Percentiles rank a stretch among this genome's conserved stretches.
Conservation (phyloP, 2,113 vertebrate genomes). For the Microcebus ravelobensis region DNA sequence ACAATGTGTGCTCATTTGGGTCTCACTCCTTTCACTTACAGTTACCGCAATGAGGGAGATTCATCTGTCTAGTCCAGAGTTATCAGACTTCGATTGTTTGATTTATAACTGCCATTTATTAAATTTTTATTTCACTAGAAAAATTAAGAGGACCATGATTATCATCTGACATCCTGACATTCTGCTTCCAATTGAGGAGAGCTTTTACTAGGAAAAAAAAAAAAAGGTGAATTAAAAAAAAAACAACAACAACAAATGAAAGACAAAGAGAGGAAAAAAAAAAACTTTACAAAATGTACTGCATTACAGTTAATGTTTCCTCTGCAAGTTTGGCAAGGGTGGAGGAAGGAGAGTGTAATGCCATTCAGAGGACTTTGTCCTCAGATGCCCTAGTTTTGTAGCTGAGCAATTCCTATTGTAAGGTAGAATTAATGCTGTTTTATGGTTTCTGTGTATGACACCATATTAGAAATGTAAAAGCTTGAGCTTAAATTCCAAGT, state of each 20-base stretch:
- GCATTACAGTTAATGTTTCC: background rate
- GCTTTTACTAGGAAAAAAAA: background rate
- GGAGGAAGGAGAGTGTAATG: background rate
- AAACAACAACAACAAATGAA: background rate
- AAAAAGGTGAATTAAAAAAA: background rate
- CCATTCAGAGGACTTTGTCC: conserved; percentile 26
- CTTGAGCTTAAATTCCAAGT: conserved; percentile 22
- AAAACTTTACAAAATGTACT: background rate
- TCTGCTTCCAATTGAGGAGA: background rate
- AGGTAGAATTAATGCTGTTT: background rate
- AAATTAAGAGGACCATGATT: background rate
- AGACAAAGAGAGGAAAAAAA: no score
- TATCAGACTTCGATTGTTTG: background rate
- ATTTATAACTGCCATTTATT: background rate
- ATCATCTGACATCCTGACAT: conserved; percentile 23
- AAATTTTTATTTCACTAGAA: background rate
- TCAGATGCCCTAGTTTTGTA: background rate
- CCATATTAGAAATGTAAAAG: background rate
- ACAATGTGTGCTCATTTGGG: background rate
- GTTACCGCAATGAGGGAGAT: background rate
- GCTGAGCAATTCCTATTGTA: conserved; percentile 45
- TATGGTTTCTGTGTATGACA: background rate
- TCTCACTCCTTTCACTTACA: background rate
- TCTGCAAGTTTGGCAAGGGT: background rate
- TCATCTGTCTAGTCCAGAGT: background rate